These are phyloP conservation scores for Drosophila ficusphila DNA, from an alignment of 1,140 invertebrate species.

Conservation along the genomic window DNA sequence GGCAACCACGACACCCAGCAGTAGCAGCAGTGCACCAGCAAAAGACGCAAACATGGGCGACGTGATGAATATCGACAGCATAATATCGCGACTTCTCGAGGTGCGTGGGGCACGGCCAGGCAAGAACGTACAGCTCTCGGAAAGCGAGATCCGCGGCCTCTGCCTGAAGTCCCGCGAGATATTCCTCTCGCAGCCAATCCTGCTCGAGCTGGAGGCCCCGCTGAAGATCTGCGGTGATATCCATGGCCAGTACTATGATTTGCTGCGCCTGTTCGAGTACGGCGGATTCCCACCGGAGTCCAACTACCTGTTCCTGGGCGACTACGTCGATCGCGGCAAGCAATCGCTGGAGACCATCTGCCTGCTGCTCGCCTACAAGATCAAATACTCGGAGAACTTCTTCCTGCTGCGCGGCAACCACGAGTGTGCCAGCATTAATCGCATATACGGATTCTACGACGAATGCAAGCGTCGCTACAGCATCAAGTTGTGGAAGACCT, in stretches of 20 bases:
- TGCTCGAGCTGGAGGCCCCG: conserved; percentile 98
- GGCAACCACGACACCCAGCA: conserved; percentile 43
- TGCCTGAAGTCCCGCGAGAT: conserved; percentile 99
- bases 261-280: conserved; percentile 99
- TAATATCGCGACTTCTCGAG: conserved; percentile 81
- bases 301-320: conserved; percentile 98
- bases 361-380: conserved; percentile 97
- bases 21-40: conserved; percentile 50
- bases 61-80: conserved; percentile 83
- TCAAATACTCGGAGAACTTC: conserved; percentile 96
- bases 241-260: conserved; percentile 99
- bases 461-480: conserved; percentile 98
- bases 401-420: conserved; percentile 94
- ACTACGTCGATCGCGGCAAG: conserved; percentile 94
- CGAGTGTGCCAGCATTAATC: conserved; percentile 96
- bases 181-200: conserved; percentile 98
- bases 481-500: conserved; percentile 99
- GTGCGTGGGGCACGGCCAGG: conserved; percentile 85
- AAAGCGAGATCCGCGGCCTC: conserved; percentile 97
- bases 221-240: conserved; percentile 99
- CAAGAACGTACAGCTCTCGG: conserved; percentile 98
- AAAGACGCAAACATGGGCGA: conserved; percentile 74
- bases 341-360: conserved; percentile 96
- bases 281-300: conserved; percentile 99
- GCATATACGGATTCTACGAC: conserved; percentile 98